Evolutionary conservation across 2,113 vertebrate genomes (phyloP), one percentile per base, ranked within the genome.

Genomic region (Geococcyx californianus): DNA sequence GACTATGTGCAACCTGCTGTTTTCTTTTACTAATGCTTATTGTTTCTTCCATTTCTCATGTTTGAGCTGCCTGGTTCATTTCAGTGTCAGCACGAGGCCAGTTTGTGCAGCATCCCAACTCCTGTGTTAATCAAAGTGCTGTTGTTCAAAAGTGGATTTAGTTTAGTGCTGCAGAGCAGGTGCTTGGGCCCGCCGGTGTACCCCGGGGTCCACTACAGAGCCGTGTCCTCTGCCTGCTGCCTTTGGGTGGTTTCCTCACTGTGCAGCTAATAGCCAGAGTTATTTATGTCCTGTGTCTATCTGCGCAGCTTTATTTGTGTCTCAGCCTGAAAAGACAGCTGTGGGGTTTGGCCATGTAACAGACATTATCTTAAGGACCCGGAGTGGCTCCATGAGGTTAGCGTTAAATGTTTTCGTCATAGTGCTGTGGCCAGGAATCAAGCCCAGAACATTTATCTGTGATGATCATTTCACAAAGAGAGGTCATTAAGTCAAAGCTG

Each of bases 101-200:
- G 24, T 67, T 75, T 40, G 33, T 28, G 4, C 51, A 52, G 62
- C 34, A 72, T 11, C n/a, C 23, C 10, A 4, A 3, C 16, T 84
- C 54, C 69, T 28, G 6, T 3, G 2, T 44, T 74, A 45, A n/a
- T 75, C 67, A 28, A 79, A 73, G 21, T 55, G 10, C 68, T 31
- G 2, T n/a, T 24, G 86, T 34, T 69, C 1, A 4, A 74, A 24
- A 33, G 60, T 33, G 75, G 51, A 31, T 84, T 69, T 20, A 88
- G 33, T 8, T 62, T 28, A 38, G 59, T 56, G 44, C 76, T 82
- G 17, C 1, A 4, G 49, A 23, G 12, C 66, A 44, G 51, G 16
- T 34, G 40, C 12, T 58, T 1, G 8, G 31, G 66, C 5, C 11
- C 0, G 2, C 12, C 58, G 59, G 25, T 8, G 6, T 21, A 28